Percentiles rank a stretch among this genome's conserved stretches.
These are phyloP conservation scores for Crossaster papposus DNA, from an alignment of 53 echinoderm and acorn worm species.

Conservation along the genomic window DNA sequence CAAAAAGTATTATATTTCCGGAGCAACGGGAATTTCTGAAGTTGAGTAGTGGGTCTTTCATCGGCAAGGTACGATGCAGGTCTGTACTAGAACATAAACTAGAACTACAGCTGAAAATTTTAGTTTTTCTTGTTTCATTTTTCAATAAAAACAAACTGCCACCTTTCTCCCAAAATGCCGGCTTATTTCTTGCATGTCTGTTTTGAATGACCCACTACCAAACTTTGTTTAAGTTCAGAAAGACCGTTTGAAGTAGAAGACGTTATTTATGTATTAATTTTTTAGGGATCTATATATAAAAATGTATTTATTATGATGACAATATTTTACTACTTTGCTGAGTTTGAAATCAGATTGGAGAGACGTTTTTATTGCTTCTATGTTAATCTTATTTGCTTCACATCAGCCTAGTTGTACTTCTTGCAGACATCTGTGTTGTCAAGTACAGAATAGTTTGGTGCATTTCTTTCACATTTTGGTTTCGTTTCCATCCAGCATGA, in stretches of 20 bases:
- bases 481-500: too few relatives aligned
- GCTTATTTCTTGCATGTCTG: conserved; percentile 7
- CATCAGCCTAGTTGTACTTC: background rate
- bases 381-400: background rate
- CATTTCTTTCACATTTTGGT: background rate
- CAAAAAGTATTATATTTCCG: background rate
- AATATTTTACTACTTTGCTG: background rate
- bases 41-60: conserved; percentile 70
- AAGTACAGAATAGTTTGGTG: background rate
- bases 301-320: background rate
- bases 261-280: background rate
- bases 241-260: background rate
- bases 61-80: conserved; percentile 22
- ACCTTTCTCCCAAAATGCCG: background rate
- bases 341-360: background rate
- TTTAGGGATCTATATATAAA: background rate
- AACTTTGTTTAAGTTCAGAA: background rate
- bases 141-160: background rate
- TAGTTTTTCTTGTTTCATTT: background rate
- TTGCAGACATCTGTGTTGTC: background rate
- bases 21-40: background rate
- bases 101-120: background rate
- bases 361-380: background rate
- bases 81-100: background rate
- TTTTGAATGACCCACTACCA: conserved; percentile 42